Percentiles rank a stretch among this genome's conserved stretches.
These are phyloP conservation scores for Cettia cetti DNA, from an alignment of 2,113 vertebrate species.

Conservation along the genomic window DNA sequence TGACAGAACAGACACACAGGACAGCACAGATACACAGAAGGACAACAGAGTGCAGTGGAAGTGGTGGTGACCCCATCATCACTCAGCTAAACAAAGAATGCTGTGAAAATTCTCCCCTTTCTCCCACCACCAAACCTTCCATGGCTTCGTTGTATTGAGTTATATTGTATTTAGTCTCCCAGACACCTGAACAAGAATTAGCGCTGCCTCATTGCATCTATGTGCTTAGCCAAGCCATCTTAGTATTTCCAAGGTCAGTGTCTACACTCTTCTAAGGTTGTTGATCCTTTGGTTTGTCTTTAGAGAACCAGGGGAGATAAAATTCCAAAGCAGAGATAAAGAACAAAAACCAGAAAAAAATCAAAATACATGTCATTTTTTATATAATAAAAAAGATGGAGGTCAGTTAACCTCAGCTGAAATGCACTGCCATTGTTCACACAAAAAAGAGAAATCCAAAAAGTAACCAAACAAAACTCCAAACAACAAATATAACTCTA, in stretches of 20 bases:
- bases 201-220: not conserved
- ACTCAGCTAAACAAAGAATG: not conserved
- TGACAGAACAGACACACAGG: not conserved
- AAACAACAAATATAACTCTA: not conserved
- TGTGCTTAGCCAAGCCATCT: conserved; percentile 24
- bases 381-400: not conserved
- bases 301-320: not conserved
- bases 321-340: not conserved
- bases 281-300: not conserved
- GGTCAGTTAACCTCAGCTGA: not conserved
- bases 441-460: not conserved
- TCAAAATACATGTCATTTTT: not conserved
- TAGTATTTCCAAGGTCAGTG: conserved; percentile 45
- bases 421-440: not conserved
- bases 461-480: not conserved
- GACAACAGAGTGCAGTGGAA: not conserved
- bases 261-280: not conserved
- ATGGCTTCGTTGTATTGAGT: not conserved
- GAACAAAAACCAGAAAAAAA: not conserved
- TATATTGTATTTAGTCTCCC: not conserved
- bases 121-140: not conserved
- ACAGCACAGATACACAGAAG: not conserved
- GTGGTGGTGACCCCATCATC: no score
- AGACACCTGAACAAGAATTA: conserved; percentile 41
- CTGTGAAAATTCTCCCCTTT: not conserved